Conservation (phyloP, 2,113 vertebrate species). For the Meleagris gallopavo region DNA sequence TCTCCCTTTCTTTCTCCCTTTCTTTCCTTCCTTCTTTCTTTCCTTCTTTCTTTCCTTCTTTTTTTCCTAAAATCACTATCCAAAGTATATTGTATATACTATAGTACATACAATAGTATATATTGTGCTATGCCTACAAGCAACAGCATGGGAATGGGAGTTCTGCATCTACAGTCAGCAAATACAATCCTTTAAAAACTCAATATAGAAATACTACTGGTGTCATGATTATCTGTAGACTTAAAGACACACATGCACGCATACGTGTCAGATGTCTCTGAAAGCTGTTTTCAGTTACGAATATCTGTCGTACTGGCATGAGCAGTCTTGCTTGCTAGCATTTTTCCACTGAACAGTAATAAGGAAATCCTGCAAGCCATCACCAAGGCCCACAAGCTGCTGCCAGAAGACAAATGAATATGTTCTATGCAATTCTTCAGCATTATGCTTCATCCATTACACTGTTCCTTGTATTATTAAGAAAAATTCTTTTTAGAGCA, state of each 20-base stretch:
- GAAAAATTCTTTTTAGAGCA: constrained; percentile 4
- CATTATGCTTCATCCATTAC: constrained; percentile 24
- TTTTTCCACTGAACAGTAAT: not conserved
- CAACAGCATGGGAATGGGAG: not conserved
- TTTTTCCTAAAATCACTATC: not conserved
- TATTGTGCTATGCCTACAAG: not conserved
- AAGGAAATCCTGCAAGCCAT: not conserved
- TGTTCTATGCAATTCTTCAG: constrained; percentile 7
- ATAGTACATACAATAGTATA: too few species aligned
- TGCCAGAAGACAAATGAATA: constrained; percentile 22
- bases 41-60: too few species aligned
- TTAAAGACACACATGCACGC: not conserved
- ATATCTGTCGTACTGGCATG: not conserved
- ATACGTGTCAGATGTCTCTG: not conserved
- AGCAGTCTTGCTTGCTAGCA: not conserved
- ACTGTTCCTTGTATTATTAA: not conserved
- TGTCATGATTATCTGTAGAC: not conserved
- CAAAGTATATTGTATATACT: not conserved
- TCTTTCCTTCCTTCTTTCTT: too few species aligned
- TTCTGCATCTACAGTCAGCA: not conserved
- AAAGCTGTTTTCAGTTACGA: not conserved
- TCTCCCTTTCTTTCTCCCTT: too few species aligned
- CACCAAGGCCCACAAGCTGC: not conserved
- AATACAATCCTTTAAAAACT: not conserved
- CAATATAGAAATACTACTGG: not conserved